Evolutionary conservation across 1,140 invertebrate genomes (phyloP).

Genomic region (Akabosia matsudoensis): DNA sequence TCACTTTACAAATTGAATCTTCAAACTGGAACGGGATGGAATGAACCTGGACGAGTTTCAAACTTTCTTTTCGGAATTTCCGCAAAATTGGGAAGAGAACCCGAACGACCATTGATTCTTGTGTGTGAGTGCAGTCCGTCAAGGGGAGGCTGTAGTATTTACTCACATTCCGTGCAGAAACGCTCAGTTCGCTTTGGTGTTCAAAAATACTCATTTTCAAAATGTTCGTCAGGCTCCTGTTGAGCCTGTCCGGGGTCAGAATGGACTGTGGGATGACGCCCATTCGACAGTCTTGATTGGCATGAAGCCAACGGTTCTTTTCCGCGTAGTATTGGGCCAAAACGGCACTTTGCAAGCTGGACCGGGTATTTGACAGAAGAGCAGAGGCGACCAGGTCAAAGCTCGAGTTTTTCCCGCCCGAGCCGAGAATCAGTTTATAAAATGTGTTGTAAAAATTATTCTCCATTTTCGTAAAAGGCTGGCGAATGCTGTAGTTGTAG

Average conservation of each 20-base stretch:
- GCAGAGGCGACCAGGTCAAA: conserved; percentile 34
- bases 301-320: conserved; percentile 41
- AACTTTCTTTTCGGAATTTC: neutral
- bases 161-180: conserved; percentile 18
- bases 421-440: conserved; percentile 31
- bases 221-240: neutral
- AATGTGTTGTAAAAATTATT: conserved; percentile 44
- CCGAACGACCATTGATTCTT: conserved; percentile 32
- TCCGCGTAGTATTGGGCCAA: conserved; percentile 42
- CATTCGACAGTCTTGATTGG: conserved; percentile 28
- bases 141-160: conserved; percentile 42
- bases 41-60: conserved; percentile 25
- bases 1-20: conserved; percentile 25
- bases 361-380: conserved; percentile 41
- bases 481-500: conserved; percentile 35
- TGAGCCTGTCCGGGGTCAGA: conserved; percentile 24
- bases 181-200: neutral
- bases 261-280: conserved; percentile 33
- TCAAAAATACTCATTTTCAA: conserved; percentile 9
- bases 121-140: conserved; percentile 42
- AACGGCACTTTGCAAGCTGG: conserved; percentile 33
- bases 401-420: neutral
- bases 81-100: conserved; percentile 37
- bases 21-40: conserved; percentile 27
- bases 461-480: conserved; percentile 43